Evolutionary conservation across 2,797 vertebrate species (phyloP).

Genomic region (Mormyrops attenuatus): DNA sequence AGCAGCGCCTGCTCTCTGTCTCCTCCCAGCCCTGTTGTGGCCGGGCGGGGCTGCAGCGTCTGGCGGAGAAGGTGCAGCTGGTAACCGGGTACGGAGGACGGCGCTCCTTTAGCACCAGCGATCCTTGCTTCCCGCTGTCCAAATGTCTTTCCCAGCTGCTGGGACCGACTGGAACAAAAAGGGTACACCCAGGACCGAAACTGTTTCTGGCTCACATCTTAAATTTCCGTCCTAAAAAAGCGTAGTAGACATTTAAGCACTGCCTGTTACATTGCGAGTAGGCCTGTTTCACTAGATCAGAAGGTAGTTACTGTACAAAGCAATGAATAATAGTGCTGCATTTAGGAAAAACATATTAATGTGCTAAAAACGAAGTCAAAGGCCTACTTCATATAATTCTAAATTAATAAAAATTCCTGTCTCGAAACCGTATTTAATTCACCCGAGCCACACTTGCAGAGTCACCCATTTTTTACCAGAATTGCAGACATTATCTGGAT

Average conservation of each 20-base stretch:
- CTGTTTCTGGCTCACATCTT: background rate
- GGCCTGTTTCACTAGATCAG: background rate
- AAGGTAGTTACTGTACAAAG: background rate
- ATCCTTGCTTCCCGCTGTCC: slow-evolving; percentile 18
- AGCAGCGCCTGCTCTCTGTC: background rate
- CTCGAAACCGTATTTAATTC: background rate
- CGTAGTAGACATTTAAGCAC: background rate
- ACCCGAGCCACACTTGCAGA: background rate
- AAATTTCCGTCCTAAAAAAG: background rate
- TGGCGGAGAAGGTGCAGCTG: slow-evolving; percentile 69
- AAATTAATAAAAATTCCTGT: background rate
- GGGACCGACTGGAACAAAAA: background rate
- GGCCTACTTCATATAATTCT: background rate
- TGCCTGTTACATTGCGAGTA: background rate
- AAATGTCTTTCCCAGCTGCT: background rate
- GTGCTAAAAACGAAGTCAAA: background rate
- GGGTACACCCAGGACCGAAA: background rate
- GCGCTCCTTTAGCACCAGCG: background rate
- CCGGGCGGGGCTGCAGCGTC: slow-evolving; percentile 40
- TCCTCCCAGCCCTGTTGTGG: slow-evolving; percentile 6
- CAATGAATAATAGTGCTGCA: background rate
- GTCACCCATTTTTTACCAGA: background rate
- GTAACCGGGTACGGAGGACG: slow-evolving; percentile 54
- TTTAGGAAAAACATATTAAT: background rate
- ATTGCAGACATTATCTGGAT: background rate